Evolutionary conservation across 2,888 invertebrate species (phyloP).

Genomic region (Agrotis clavis): DNA sequence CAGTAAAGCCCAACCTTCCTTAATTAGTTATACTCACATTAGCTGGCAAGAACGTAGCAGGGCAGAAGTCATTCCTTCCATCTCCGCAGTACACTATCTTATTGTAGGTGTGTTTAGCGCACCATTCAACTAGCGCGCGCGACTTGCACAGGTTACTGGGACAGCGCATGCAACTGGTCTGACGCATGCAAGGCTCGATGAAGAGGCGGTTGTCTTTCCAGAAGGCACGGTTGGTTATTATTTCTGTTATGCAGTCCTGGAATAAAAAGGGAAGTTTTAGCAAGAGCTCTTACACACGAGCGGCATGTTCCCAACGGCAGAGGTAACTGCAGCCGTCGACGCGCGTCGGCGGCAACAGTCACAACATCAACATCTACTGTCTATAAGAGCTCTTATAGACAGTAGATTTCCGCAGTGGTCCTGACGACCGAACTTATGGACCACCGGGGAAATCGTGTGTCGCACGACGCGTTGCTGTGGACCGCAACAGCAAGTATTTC

Average conservation of each 20-base stretch:
- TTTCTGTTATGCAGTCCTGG: conserved; percentile 79
- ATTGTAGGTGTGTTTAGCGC: conserved; percentile 57
- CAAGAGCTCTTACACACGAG: too few relatives aligned
- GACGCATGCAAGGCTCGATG: conserved; percentile 86
- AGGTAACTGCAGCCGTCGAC: too few relatives aligned
- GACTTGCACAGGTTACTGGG: conserved; percentile 87
- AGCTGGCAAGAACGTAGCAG: conserved; percentile 75
- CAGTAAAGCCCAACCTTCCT: neutral
- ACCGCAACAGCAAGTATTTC: too few relatives aligned
- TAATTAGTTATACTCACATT: conserved; percentile 72
- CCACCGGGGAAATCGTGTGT: too few relatives aligned
- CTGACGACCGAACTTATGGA: too few relatives aligned
- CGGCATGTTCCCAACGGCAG: too few relatives aligned
- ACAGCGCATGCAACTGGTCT: conserved; percentile 78
- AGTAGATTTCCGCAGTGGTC: too few relatives aligned
- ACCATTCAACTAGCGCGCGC: conserved; percentile 80
- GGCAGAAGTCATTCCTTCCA: conserved; percentile 86
- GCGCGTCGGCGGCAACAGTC: too few relatives aligned
- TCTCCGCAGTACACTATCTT: conserved; percentile 81
- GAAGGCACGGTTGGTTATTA: conserved; percentile 85
- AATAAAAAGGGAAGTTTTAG: conserved; percentile 30
- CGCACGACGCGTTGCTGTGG: too few relatives aligned
- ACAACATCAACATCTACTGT: too few relatives aligned
- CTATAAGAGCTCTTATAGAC: too few relatives aligned
- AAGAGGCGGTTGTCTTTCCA: conserved; percentile 80